Base-by-base conservation (phyloP, 2,113 vertebrate species). In the Scatophagus argus region DNA sequence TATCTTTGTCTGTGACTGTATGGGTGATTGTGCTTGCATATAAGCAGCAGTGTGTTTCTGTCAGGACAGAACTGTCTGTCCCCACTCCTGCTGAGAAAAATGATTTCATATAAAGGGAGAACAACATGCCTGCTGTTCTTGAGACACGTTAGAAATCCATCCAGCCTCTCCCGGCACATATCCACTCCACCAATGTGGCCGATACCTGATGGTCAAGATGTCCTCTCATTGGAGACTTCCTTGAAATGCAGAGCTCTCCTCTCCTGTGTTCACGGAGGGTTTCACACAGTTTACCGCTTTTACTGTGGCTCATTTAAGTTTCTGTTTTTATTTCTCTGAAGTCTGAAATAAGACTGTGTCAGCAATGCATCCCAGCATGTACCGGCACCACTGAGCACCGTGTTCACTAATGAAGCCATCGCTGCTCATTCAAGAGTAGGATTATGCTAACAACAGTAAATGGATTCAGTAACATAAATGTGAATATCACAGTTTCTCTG, bases 111-210 rank as follows among this genome's bases (percentile, higher is more conserved):
- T 27, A 44, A 74, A 32, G 58, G 23, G n/a, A 71, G 59, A 68
- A 32, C 77, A 76, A 74, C 11, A 1, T 59, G 82, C 71, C 10
- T 39, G n/a, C 32, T 81, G 52, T 64, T 77, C 59, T 60, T 63
- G 17, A 61, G 16, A 69, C 79, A 67, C 25, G 21, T 78, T 72
- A 74, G 44, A 77, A 76, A 76, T 83, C 44, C 54, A 63, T 85
- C 61, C 61, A 74, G 55, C 49, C 21, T 27, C n/a, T 54, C 85
- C 19, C 75, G 78, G 75, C 78, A 11, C 8, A 71, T 7, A 1
- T 27, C 36, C 14, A 17, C 38, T 32, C 36, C 13, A 8, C 31
- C 34, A 4, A 0, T 55, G 21, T 66, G 63, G 63, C 38, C 7
- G 4, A 25, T 59, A 55, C 9, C 23, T 52, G 19, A 21, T 1